Evolutionary conservation across 1,140 invertebrate genomes (phyloP).

Genomic region (Hyles euphorbiae): DNA sequence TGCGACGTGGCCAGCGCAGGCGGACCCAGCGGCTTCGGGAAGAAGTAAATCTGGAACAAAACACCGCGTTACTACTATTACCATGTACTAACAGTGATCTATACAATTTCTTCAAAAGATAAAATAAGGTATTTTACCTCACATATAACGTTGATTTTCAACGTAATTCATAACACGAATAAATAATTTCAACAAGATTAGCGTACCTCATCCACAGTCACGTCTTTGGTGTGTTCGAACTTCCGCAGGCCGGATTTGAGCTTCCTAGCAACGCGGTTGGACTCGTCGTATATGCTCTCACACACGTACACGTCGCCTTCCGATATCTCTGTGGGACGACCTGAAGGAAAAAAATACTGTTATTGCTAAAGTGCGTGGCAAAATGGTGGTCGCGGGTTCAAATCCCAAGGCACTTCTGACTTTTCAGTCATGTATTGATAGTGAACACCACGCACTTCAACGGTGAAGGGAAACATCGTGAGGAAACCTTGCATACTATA

Average conservation of each 20-base stretch:
- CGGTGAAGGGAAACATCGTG: too few relatives aligned
- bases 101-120: too few relatives aligned
- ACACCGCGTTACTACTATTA: neutral
- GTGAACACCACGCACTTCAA: too few relatives aligned
- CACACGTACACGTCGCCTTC: slow-evolving; percentile 96
- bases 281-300: slow-evolving; percentile 94
- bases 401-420: too few relatives aligned
- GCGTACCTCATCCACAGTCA: slow-evolving; percentile 92
- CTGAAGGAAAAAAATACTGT: slow-evolving; percentile 64
- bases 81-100: too few relatives aligned
- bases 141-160: neutral
- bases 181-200: neutral
- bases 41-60: slow-evolving; percentile 60
- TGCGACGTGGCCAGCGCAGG: slow-evolving; percentile 54
- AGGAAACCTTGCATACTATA: too few relatives aligned
- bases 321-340: slow-evolving; percentile 93
- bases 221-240: slow-evolving; percentile 86
- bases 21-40: slow-evolving; percentile 61
- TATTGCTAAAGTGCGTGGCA: neutral
- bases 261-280: slow-evolving; percentile 87
- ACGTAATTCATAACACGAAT: neutral
- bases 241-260: slow-evolving; percentile 87
- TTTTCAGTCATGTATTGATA: too few relatives aligned
- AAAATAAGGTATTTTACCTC: too few relatives aligned
- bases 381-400: too few relatives aligned